Conservation (phyloP, 2,888 invertebrate species). For the Steinernema hermaphroditum region DNA sequence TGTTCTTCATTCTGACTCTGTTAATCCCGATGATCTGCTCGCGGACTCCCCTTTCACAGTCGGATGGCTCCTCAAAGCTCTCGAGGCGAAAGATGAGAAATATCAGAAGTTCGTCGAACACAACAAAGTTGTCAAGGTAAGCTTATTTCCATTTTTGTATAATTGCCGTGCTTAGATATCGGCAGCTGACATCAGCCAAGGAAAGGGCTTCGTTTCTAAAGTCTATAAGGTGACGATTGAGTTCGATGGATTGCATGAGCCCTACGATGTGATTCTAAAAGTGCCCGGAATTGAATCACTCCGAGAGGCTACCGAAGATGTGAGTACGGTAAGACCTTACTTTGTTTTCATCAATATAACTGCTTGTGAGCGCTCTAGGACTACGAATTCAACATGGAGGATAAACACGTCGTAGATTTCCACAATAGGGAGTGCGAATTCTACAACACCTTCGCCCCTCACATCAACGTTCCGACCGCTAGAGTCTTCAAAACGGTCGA, state of each 20-base stretch:
- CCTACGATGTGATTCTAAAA: neutral
- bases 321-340: neutral
- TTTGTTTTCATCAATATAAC: too few species aligned
- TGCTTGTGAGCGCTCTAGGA: neutral
- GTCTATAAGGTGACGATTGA: neutral
- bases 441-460: neutral
- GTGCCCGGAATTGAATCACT: slow-evolving; percentile 1
- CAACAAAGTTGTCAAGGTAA: neutral
- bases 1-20: too few species aligned
- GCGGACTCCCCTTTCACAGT: neutral
- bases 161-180: neutral
- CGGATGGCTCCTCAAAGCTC: neutral
- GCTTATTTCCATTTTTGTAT: neutral
- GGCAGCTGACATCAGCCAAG: neutral
- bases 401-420: neutral
- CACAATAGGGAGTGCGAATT: slow-evolving; percentile 20
- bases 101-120: neutral
- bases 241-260: neutral
- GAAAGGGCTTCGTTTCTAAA: slow-evolving; percentile 1
- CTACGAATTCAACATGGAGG: neutral
- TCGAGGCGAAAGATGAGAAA: neutral
- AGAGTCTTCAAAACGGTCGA: neutral
- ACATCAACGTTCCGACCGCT: neutral
- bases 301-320: neutral
- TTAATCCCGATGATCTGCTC: neutral